phyloP scores from a whole-genome alignment of 2,797 vertebrate genomes.

The Sparidentex hasta region DNA sequence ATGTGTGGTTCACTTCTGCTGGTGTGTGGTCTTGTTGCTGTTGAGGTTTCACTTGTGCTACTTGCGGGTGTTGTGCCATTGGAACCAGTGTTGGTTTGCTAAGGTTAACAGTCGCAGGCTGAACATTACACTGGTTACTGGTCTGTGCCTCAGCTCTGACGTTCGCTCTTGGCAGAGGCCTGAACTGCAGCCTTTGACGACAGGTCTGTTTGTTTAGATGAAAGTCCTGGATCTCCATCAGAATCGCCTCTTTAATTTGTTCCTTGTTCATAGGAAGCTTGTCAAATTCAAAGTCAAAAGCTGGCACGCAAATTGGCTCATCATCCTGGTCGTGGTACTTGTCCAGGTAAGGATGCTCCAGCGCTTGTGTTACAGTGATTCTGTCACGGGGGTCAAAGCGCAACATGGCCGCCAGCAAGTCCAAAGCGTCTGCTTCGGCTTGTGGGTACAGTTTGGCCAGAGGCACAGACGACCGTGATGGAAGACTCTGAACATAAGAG shows the following conservation, averaged over 20 bases:
- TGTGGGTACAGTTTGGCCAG: conserved; percentile 89
- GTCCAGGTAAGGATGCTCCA: conserved; percentile 90
- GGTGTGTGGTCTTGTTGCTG: conserved; percentile 63
- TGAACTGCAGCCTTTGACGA: conserved; percentile 91
- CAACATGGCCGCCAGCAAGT: conserved; percentile 89
- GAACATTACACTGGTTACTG: conserved; percentile 48
- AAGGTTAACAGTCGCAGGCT: conserved; percentile 48
- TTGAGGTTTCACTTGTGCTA: conserved; percentile 62
- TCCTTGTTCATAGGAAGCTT: conserved; percentile 87
- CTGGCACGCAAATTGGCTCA: conserved; percentile 94
- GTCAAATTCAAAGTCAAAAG: conserved; percentile 95
- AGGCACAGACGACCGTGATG: conserved; percentile 87
- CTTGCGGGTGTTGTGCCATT: conserved; percentile 61
- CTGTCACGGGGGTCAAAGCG: conserved; percentile 91
- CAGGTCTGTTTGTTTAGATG: conserved; percentile 88
- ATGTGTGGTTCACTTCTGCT: conserved; percentile 63
- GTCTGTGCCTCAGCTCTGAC: conserved; percentile 41
- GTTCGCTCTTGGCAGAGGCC: conserved; percentile 79
- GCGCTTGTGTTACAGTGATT: conserved; percentile 88
- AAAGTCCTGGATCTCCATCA: conserved; percentile 94
- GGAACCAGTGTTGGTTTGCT: conserved; percentile 56
- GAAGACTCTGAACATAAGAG: conserved; percentile 91
- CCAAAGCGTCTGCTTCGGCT: conserved; percentile 87
- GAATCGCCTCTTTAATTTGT: conserved; percentile 94
- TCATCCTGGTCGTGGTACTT: conserved; percentile 96